phyloP scores from a whole-genome alignment of 1,140 invertebrate species.

The Brachionus manjavacas region DNA sequence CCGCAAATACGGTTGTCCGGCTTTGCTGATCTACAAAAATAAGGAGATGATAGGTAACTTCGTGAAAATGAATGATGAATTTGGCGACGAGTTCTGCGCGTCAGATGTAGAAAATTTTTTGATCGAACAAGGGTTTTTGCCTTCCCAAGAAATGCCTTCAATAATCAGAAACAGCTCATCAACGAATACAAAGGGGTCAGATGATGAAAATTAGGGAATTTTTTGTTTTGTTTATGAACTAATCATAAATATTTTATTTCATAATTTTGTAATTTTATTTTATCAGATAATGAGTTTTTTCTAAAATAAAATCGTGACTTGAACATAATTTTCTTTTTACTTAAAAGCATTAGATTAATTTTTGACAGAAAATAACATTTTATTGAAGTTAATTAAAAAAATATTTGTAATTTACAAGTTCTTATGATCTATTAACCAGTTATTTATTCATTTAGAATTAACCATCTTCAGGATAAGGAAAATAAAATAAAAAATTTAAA shows the following conservation, averaged over 20 bases:
- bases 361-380: neutral
- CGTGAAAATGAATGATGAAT: slow-evolving; percentile 74
- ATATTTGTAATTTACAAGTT: no score
- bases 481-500: no score
- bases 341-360: neutral
- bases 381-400: no score
- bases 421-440: no score
- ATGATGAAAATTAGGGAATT: neutral
- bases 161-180: slow-evolving; percentile 6
- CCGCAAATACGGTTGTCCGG: slow-evolving; percentile 77
- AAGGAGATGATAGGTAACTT: slow-evolving; percentile 88
- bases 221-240: neutral
- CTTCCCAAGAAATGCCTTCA: neutral
- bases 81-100: slow-evolving; percentile 83
- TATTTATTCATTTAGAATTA: no score
- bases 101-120: slow-evolving; percentile 84
- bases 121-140: slow-evolving; percentile 38
- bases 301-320: neutral
- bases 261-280: neutral
- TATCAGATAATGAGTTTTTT: neutral
- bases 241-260: neutral
- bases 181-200: neutral
- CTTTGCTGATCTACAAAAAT: slow-evolving; percentile 81
- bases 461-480: no score
- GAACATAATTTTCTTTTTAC: neutral